These are phyloP conservation scores for Lithophane leautieri DNA, from an alignment of 2,888 invertebrate species.

Conservation along the genomic window DNA sequence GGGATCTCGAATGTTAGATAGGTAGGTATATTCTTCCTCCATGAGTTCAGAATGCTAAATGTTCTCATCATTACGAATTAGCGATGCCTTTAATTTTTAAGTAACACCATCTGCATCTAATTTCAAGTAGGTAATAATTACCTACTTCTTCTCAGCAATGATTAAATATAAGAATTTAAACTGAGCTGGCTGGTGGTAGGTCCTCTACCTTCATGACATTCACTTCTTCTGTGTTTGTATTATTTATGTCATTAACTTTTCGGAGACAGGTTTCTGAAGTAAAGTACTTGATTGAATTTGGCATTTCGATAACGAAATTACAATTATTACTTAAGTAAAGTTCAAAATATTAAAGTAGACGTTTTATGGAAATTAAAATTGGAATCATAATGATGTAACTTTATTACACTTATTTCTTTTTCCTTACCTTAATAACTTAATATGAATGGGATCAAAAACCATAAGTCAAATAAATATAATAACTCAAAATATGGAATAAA, in stretches of 20 bases:
- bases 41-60: conserved; percentile 5
- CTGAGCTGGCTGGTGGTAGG: neutral
- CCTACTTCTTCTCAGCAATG: neutral
- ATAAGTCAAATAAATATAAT: conserved; percentile 60
- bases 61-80: conserved; percentile 25
- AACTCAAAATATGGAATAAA: conserved; percentile 66
- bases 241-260: conserved; percentile 3
- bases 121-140: neutral
- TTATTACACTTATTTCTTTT: neutral
- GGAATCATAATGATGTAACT: neutral
- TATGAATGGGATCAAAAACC: conserved; percentile 44
- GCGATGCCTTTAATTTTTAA: neutral
- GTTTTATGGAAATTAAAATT: conserved; percentile 13
- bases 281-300: conserved; percentile 9
- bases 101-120: neutral
- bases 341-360: conserved; percentile 6
- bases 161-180: neutral
- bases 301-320: conserved; percentile 19
- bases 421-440: conserved; percentile 6
- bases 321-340: neutral
- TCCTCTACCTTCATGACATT: neutral
- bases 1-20: conserved; percentile 7
- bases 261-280: neutral
- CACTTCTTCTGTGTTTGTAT: neutral
- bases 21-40: neutral